Percentiles rank a stretch among this genome's conserved stretches.
These are phyloP conservation scores for Trachurus trachurus DNA, from an alignment of 2,797 vertebrate genomes.

Conservation along the genomic window DNA sequence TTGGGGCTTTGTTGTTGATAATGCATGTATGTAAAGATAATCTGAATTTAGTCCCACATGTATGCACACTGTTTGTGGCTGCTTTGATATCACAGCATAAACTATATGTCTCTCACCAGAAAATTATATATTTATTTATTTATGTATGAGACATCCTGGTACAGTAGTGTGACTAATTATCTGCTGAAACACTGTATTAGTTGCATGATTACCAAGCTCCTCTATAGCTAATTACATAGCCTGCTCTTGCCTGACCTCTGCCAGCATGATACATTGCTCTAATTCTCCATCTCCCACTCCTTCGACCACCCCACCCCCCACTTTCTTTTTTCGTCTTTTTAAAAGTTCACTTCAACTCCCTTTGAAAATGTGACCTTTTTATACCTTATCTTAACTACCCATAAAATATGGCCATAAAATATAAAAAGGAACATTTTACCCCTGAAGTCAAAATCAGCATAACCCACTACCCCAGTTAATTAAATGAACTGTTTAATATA, in stretches of 20 bases:
- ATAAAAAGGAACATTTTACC: slow-evolving; percentile 48
- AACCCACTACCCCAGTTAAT: slow-evolving; percentile 59
- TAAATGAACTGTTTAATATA: slow-evolving; percentile 47
- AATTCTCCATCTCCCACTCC: slow-evolving; percentile 61
- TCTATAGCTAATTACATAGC: slow-evolving; percentile 85
- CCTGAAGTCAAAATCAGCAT: slow-evolving; percentile 53
- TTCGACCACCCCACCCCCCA: slow-evolving; percentile 13
- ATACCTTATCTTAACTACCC: slow-evolving; percentile 57
- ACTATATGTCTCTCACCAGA: slow-evolving; percentile 20
- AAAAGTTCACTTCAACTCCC: slow-evolving; percentile 67
- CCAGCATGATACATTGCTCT: slow-evolving; percentile 80
- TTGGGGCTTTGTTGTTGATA: slow-evolving; percentile 41
- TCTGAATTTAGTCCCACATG: neutral
- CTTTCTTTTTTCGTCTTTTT: slow-evolving; percentile 49
- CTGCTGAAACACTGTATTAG: slow-evolving; percentile 83
- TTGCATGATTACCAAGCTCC: slow-evolving; percentile 84
- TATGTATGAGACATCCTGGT: slow-evolving; percentile 53
- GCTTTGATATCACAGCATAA: slow-evolving; percentile 29
- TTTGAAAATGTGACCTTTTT: slow-evolving; percentile 67
- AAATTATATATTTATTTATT: neutral
- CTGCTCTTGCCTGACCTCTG: slow-evolving; percentile 83
- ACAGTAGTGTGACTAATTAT: slow-evolving; percentile 83
- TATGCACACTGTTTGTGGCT: neutral
- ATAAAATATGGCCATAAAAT: slow-evolving; percentile 63
- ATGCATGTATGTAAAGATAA: slow-evolving; percentile 24